These are phyloP conservation scores for Felis chaus DNA, from an alignment of 2,113 vertebrate genomes.

Conservation along the genomic window DNA sequence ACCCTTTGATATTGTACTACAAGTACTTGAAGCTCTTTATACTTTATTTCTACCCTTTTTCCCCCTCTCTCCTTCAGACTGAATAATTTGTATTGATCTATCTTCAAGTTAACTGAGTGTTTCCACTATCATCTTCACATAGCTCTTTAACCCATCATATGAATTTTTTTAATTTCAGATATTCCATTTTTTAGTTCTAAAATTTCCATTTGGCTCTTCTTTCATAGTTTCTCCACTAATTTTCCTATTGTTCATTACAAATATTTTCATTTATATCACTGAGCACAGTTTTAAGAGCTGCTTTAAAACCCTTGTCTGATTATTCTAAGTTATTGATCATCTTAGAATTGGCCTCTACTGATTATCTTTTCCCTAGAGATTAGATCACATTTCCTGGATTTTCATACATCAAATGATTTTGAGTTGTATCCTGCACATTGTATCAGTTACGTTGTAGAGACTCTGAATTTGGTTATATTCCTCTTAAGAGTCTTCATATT, in stretches of 20 bases:
- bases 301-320: neutral
- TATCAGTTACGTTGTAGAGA: neutral
- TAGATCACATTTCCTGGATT: neutral
- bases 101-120: neutral
- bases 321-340: neutral
- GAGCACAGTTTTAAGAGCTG: neutral
- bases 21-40: neutral
- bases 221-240: neutral
- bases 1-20: neutral
- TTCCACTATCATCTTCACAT: neutral
- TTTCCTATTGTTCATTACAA: neutral
- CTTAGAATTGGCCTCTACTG: neutral
- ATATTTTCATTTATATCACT: neutral
- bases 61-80: neutral
- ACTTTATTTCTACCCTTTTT: neutral
- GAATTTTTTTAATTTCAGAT: neutral
- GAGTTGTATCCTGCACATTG: neutral
- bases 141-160: neutral
- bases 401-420: neutral
- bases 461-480: neutral
- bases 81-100: neutral
- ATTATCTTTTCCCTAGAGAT: neutral
- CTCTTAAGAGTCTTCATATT: neutral
- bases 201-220: neutral
- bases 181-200: neutral